A percentile compares a stretch with the other conserved stretches of the same genome.
Evolutionary conservation across 1,140 invertebrate genomes (phyloP).

Genomic region (Philaenus spumarius): DNA sequence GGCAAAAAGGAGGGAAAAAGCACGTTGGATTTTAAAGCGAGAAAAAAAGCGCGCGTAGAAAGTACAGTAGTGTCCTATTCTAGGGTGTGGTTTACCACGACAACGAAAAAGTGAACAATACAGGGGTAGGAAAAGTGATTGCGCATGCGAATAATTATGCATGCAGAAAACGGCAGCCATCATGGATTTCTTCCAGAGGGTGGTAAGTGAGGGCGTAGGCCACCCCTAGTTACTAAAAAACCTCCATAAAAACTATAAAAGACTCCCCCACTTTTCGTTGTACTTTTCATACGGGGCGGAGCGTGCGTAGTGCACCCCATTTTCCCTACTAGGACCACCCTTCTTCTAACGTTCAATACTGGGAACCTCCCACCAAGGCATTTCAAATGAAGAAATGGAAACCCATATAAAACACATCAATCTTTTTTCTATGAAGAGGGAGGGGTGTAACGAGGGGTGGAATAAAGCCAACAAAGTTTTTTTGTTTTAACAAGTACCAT

Average conservation of each 20-base stretch:
- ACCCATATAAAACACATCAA: constrained; percentile 14
- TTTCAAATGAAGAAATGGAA: constrained; percentile 13
- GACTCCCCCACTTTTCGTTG: constrained; percentile 20
- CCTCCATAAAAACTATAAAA: constrained; percentile 19
- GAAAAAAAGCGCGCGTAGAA: constrained; percentile 18
- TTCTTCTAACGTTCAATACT: constrained; percentile 13
- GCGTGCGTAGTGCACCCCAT: constrained; percentile 5
- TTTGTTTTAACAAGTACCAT: no score
- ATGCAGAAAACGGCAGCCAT: constrained; percentile 22
- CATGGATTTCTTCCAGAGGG: constrained; percentile 21
- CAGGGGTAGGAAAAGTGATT: not conserved
- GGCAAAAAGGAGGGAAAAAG: constrained; percentile 7
- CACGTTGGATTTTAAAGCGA: constrained; percentile 6
- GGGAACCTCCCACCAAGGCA: not conserved
- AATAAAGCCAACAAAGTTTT: no score
- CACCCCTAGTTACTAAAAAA: constrained; percentile 19
- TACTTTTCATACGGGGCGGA: constrained; percentile 13
- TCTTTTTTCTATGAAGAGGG: constrained; percentile 14
- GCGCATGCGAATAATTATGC: constrained; percentile 17
- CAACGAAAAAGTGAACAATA: not conserved
- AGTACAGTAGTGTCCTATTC: not conserved
- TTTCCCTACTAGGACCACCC: constrained; percentile 11
- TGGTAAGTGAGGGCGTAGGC: not conserved
- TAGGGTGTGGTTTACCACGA: constrained; percentile 12
- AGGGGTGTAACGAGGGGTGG: not conserved